Evolutionary conservation across 2,888 invertebrate species (phyloP).

Genomic region (Lissocephala sabroskyi): DNA sequence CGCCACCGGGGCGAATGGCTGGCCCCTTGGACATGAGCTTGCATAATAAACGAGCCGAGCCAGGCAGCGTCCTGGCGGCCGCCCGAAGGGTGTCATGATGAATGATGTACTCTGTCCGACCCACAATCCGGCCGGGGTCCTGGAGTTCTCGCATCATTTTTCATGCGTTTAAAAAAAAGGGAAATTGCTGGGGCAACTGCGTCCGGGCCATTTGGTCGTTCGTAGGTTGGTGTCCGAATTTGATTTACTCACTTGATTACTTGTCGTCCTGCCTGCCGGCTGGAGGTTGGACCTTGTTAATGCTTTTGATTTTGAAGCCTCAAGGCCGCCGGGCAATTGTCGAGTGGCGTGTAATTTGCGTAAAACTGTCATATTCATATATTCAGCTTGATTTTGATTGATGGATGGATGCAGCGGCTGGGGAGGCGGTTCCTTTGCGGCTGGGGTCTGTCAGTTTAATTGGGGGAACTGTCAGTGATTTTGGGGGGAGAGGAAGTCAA

Average conservation of each 20-base stretch:
- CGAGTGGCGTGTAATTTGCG: conserved; percentile 67
- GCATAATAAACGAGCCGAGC: conserved; percentile 54
- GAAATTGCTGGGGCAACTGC: conserved; percentile 23
- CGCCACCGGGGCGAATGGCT: conserved; percentile 33
- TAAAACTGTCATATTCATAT: conserved; percentile 66
- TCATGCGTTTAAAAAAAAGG: conserved; percentile 61
- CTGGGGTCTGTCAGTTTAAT: no score
- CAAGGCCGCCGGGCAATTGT: conserved; percentile 43
- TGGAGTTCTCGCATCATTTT: conserved; percentile 54
- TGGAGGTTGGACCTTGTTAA: background rate
- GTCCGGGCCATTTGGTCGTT: no score
- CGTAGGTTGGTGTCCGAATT: no score
- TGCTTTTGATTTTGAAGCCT: background rate
- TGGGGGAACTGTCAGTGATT: background rate
- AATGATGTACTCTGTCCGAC: conserved; percentile 44
- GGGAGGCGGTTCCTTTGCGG: no score
- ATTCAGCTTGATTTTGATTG: conserved; percentile 53
- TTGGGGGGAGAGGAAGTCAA: background rate
- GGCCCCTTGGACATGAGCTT: conserved; percentile 47
- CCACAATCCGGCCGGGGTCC: conserved; percentile 15
- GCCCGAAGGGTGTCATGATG: conserved; percentile 58
- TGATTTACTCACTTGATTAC: conserved; percentile 70
- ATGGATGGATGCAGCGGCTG: conserved; percentile 21
- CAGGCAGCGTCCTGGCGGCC: conserved; percentile 5
- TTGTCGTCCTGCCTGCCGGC: background rate